These are phyloP conservation scores for Linepithema humile DNA, from an alignment of 1,140 invertebrate genomes.

Conservation along the genomic window DNA sequence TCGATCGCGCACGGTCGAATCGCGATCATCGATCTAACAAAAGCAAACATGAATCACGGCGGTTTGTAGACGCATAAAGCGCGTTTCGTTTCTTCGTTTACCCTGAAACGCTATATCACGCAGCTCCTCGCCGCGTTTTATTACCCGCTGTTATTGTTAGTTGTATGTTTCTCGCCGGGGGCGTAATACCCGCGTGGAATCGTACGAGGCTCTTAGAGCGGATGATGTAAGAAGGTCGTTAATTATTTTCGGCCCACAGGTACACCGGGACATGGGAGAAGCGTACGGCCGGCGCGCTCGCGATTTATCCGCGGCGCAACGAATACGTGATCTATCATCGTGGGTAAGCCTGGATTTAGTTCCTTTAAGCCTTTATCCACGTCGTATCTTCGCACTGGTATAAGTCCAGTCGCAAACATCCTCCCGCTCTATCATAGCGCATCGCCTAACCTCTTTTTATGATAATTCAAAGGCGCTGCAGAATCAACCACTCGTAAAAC, in stretches of 20 bases:
- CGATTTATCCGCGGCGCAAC: slow-evolving; percentile 65
- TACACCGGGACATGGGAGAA: slow-evolving; percentile 45
- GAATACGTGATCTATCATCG: slow-evolving; percentile 71
- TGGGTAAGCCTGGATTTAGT: slow-evolving; percentile 63
- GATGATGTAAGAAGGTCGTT: slow-evolving; percentile 57
- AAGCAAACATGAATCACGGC: slow-evolving; percentile 43
- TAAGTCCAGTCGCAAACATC: neutral
- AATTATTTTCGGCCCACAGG: slow-evolving; percentile 55
- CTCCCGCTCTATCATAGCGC: neutral
- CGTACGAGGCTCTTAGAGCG: slow-evolving; percentile 44
- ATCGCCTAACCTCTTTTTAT: neutral
- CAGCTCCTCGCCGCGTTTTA: slow-evolving; percentile 54
- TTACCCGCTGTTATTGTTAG: slow-evolving; percentile 48
- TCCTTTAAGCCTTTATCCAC: slow-evolving; percentile 66
- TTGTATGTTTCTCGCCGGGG: slow-evolving; percentile 49
- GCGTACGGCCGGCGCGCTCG: slow-evolving; percentile 25
- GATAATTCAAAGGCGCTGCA: neutral
- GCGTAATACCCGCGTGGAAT: slow-evolving; percentile 37
- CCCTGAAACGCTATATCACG: slow-evolving; percentile 22
- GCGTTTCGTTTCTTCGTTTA: slow-evolving; percentile 44
- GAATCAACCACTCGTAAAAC: too few species aligned
- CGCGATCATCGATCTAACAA: slow-evolving; percentile 49
- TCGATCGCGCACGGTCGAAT: slow-evolving; percentile 19
- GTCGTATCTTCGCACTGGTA: neutral
- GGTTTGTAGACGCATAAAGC: neutral